Evolutionary conservation across 1,140 invertebrate genomes (phyloP).

Genomic region (Rhopalosiphum padi): DNA sequence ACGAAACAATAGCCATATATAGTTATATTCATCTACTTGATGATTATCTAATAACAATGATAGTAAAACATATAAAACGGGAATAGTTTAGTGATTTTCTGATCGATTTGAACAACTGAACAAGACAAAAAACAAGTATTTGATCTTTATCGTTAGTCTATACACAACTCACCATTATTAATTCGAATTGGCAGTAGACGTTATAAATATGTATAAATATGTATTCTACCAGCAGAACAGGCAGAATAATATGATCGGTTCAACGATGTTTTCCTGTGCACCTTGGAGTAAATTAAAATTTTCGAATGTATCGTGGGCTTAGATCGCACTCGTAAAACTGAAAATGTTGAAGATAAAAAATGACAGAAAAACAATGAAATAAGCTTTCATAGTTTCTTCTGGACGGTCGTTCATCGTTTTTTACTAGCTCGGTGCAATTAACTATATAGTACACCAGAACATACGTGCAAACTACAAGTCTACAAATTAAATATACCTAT

Average conservation of each 20-base stretch:
- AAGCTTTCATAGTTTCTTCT: not conserved
- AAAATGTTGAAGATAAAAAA: not conserved
- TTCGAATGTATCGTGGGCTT: not conserved
- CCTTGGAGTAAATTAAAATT: not conserved
- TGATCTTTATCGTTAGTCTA: not conserved
- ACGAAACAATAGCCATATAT: too few species aligned
- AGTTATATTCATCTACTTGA: not conserved
- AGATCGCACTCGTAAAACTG: not conserved
- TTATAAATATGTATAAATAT: not conserved
- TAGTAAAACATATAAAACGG: not conserved
- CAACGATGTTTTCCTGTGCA: not conserved
- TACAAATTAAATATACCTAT: not conserved
- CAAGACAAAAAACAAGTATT: not conserved
- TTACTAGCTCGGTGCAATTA: not conserved
- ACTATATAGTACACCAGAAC: not conserved
- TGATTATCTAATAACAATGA: not conserved
- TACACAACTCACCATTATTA: constrained; percentile 9
- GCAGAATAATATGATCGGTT: not conserved
- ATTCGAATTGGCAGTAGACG: not conserved
- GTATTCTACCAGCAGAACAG: not conserved
- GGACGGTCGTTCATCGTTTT: not conserved
- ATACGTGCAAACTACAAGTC: not conserved
- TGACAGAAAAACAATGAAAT: not conserved
- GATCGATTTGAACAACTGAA: not conserved
- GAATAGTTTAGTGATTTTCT: not conserved